Evolutionary conservation across 2,113 vertebrate genomes (phyloP).

Genomic region (Edolisoma coerulescens): DNA sequence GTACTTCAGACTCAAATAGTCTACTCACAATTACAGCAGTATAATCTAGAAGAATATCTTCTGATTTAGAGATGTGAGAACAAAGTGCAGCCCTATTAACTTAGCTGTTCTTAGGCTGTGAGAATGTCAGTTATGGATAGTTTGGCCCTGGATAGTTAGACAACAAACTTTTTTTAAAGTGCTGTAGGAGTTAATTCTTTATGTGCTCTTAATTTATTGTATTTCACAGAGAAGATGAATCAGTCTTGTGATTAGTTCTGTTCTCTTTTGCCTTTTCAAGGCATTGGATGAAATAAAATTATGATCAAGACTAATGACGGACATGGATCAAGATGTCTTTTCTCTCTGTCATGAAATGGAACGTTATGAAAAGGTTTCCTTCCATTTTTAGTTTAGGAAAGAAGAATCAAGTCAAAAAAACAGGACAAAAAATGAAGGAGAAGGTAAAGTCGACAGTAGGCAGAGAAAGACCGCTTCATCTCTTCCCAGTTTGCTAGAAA

Average conservation of each 20-base stretch:
- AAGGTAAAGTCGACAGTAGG: not conserved
- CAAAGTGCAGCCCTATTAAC: not conserved
- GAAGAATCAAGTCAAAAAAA: not conserved
- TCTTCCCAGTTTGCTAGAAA: not conserved
- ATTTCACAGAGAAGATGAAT: not conserved
- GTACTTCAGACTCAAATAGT: not conserved
- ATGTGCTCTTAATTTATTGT: not conserved
- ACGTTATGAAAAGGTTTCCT: not conserved
- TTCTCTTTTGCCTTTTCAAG: not conserved
- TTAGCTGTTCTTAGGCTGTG: not conserved
- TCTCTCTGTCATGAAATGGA: not conserved
- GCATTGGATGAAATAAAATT: not conserved
- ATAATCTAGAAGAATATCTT: not conserved
- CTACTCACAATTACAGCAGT: not conserved
- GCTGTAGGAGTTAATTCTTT: not conserved
- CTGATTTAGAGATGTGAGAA: not conserved
- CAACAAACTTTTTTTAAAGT: conserved; percentile 9
- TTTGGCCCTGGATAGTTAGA: conserved; percentile 15
- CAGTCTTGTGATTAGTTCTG: not conserved
- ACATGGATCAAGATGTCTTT: not conserved
- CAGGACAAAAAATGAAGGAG: not conserved
- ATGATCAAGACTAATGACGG: not conserved
- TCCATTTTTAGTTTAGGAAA: not conserved
- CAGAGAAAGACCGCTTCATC: not conserved
- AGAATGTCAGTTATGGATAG: not conserved